Evolutionary conservation across 2,888 invertebrate genomes (phyloP), one percentile per base, ranked within the genome.

Genomic region (Palloptera scutellata): DNA sequence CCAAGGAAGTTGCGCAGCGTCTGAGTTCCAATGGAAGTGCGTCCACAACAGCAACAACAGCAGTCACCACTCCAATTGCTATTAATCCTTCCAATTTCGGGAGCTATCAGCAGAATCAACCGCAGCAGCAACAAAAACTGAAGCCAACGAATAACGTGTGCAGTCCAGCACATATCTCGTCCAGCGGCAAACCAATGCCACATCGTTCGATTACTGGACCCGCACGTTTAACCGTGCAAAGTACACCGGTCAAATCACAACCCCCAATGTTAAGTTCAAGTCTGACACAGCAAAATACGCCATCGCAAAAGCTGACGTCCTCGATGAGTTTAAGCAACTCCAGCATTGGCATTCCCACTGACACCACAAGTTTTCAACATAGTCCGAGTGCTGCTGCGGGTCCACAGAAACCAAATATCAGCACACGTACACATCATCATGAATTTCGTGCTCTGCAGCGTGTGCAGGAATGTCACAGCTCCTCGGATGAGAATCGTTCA

Each of bases 401-500:
- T 6, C 42, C 65, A 17, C 57, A 40, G 12, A 77, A 76, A 48
- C 70, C 72, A 19, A 75, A 75, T 64, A 70, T 70, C 17, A 74
- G 73, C 4, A 79, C 77, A 12, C 78, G 85, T 3, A 81, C 82
- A 1, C 85, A 85, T 74, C 83, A 85, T 68, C 85, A 85, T 69
- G 84, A 84, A 72, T 83, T 85, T 55, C 76, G 84, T 6, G 83
- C 81, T 2, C 78, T 85, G 54, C 86, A 88, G 83, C 87, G 88
- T 66, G 90, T 90, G 67, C 89, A 91, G 70, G 91, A 91, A 70
- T 91, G 91, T 80, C 91, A 91, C 85, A 94, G 94, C 84, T 94
- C 94, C 19, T 95, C 94, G 2, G 94, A 95, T 79, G 95, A 95
- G 85, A 94, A 94, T 84, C 87, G 95, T 45, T 95, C 95, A n/a